phyloP scores from a whole-genome alignment of 2,797 vertebrate species.

The Selene dorsalis region DNA sequence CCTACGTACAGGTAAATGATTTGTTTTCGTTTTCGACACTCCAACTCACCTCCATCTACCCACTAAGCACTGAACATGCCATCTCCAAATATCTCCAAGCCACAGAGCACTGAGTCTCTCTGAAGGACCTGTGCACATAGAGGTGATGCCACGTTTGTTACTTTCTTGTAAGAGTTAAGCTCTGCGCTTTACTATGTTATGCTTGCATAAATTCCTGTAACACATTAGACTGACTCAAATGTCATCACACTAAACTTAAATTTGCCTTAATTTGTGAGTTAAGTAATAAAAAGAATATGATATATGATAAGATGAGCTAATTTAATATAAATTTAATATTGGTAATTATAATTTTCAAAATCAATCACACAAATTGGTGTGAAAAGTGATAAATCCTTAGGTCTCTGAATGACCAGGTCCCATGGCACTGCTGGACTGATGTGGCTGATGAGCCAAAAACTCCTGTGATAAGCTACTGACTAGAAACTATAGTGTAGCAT shows the following conservation, averaged over 20 bases:
- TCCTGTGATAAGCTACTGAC: no score
- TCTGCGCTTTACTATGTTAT: neutral
- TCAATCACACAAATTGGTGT: no score
- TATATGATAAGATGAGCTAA: no score
- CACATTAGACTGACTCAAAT: neutral
- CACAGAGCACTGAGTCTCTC: neutral
- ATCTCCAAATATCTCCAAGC: neutral
- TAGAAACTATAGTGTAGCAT: no score
- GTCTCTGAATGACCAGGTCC: no score
- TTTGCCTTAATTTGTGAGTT: no score
- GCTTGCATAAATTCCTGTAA: neutral
- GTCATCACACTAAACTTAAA: neutral
- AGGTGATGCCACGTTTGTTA: neutral
- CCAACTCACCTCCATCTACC: slow-evolving; percentile 17
- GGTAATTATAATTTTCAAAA: no score
- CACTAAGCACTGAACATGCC: neutral
- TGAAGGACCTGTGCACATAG: neutral
- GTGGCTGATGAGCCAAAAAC: no score
- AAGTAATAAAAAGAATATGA: no score
- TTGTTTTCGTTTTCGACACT: slow-evolving; percentile 39
- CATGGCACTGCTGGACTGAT: no score
- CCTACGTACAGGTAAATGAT: slow-evolving; percentile 45
- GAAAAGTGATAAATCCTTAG: no score
- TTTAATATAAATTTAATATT: no score
- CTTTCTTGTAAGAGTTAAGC: neutral